These are phyloP conservation scores for Steinernema carpocapsae DNA, from an alignment of 2,888 invertebrate genomes.

Conservation along the genomic window DNA sequence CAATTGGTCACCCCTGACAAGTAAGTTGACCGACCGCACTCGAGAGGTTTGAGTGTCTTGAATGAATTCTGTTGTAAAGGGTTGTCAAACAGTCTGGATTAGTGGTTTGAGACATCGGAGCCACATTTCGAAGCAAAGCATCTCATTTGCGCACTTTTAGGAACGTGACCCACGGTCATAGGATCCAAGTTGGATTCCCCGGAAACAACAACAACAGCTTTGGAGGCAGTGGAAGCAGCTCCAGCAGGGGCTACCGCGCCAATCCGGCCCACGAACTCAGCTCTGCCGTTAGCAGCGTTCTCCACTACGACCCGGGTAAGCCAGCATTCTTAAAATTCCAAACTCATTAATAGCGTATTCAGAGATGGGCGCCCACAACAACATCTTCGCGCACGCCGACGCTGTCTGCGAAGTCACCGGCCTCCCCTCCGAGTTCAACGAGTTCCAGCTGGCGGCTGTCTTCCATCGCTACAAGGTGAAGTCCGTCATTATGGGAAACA, in stretches of 20 bases:
- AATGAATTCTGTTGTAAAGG: neutral
- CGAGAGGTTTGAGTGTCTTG: neutral
- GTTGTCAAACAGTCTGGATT: no score
- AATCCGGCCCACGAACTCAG: constrained; percentile 47
- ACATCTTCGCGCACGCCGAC: constrained; percentile 38
- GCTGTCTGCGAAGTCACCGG: constrained; percentile 42
- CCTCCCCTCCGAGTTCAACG: constrained; percentile 46
- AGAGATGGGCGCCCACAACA: neutral
- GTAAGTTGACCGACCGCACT: constrained; percentile 4
- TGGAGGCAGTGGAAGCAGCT: neutral
- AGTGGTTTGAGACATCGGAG: no score
- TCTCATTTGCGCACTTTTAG: neutral
- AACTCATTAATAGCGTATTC: neutral
- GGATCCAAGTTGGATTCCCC: constrained; percentile 11
- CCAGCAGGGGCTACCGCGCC: constrained; percentile 41
- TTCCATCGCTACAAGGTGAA: constrained; percentile 34
- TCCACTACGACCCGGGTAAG: constrained; percentile 39
- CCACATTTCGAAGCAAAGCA: no score
- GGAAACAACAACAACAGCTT: neutral
- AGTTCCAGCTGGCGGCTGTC: constrained; percentile 41
- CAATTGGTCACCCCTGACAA: constrained; percentile 42
- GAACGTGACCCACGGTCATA: neutral
- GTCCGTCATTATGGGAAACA: constrained; percentile 22
- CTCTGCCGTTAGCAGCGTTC: constrained; percentile 46
- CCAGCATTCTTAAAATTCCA: neutral